Base-by-base conservation (phyloP, 2,888 invertebrate species). In the Heliconius erato region DNA sequence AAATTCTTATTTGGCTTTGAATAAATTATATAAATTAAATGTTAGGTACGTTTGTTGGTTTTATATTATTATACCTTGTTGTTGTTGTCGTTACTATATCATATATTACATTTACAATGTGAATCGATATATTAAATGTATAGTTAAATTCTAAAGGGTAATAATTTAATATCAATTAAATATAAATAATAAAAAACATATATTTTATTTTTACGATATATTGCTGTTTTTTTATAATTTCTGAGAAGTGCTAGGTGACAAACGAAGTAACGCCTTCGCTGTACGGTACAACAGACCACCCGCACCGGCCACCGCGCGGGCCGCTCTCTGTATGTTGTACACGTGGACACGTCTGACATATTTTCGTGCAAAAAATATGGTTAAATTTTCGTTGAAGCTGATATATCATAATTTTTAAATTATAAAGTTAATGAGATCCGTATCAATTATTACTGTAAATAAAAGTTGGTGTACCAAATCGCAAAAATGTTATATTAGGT, bases 251-350 rank as follows among this genome's bases (percentile, higher is more conserved):
- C 69, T 78, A 84, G 90, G 94, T 94, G 94, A 94, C 93, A 93
- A 95, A 90, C 91, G 90, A 90, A 63, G 76, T 40, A 76, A 92
- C 94, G 94, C 93, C 92, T 93, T 90, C 88, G 87, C 90, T 92
- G 89, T 90, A 90, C 91, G 91, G 91, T 89, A 90, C 89, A 87
- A 77, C 83, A 79, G 95, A 94, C 95, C 95, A 95, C 95, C 95
- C 95, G 94, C 94, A 89, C 89, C 91, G 92, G 89, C 92, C 91
- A 91, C 91, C 91, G 91, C 92, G 44, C 77, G 89, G 91, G 92
- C 72, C 89, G 90, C 89, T 90, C 89, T 92, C 91, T 91, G 89
- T 88, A 92, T 91, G 91, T 91, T 90, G 90, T 89, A 91, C 91
- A 89, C 89, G 86, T 85, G 84, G 82, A 82, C 85, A 79, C 80